Percentiles rank a stretch among this genome's conserved stretches.
phyloP scores from a whole-genome alignment of 2,113 vertebrate genomes.

The Megalops atlanticus region DNA sequence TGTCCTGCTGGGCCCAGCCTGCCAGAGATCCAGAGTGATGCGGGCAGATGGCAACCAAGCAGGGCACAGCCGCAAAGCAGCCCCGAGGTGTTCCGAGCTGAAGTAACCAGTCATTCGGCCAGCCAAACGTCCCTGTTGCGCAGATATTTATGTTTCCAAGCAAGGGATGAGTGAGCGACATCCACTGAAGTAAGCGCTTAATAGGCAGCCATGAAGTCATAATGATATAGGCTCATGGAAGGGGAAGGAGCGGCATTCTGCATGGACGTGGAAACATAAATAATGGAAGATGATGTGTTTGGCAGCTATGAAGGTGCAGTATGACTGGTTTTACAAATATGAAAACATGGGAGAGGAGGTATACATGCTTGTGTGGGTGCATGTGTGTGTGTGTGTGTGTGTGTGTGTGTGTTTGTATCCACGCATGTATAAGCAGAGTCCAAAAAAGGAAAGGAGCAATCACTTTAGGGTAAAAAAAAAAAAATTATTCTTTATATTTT shows the following conservation, averaged over 20 bases:
- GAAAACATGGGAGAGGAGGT: not conserved
- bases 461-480: not conserved
- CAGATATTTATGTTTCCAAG: not conserved
- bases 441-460: not conserved
- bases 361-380: not conserved
- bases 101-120: too few species aligned
- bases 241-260: not conserved
- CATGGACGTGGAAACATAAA: not conserved
- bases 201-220: not conserved
- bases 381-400: not conserved
- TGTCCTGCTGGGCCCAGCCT: not conserved
- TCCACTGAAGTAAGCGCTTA: not conserved
- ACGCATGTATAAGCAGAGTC: not conserved
- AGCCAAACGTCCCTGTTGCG: not conserved
- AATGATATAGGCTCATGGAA: not conserved
- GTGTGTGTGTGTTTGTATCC: not conserved
- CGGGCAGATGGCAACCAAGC: too few species aligned
- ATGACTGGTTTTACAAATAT: not conserved
- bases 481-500: conserved; percentile 6
- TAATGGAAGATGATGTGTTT: not conserved
- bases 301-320: not conserved
- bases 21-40: not conserved
- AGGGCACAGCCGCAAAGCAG: not conserved
- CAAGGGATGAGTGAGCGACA: not conserved
- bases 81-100: not conserved